Conservation (phyloP, 2,888 invertebrate species). For the Xestia sexstrigata region DNA sequence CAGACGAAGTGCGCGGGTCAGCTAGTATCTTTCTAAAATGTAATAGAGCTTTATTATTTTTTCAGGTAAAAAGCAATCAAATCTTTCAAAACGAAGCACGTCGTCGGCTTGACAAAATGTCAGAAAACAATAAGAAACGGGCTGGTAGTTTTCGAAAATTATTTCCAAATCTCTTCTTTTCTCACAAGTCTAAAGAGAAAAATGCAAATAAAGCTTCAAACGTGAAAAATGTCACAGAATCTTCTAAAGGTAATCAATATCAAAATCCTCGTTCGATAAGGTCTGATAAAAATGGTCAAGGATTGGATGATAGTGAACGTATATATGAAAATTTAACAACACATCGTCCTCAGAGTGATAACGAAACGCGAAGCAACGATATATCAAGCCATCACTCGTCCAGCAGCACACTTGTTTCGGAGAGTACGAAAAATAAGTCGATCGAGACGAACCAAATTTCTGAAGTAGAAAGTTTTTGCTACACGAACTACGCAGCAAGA, state of each 20-base stretch:
- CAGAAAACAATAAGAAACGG: constrained; percentile 81
- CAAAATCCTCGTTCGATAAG: constrained; percentile 79
- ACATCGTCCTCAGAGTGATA: constrained; percentile 68
- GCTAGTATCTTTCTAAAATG: not conserved
- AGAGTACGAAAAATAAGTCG: constrained; percentile 74
- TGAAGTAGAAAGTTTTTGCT: constrained; percentile 59
- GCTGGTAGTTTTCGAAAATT: constrained; percentile 84
- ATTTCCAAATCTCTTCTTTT: constrained; percentile 83
- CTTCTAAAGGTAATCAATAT: constrained; percentile 79
- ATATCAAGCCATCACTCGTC: constrained; percentile 82
- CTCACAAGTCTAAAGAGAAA: constrained; percentile 82
- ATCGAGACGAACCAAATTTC: constrained; percentile 57
- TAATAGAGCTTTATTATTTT: constrained; percentile 17
- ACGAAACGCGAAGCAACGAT: constrained; percentile 71
- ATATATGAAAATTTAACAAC: constrained; percentile 85
- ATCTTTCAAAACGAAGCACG: not conserved
- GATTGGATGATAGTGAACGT: constrained; percentile 75
- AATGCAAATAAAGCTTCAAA: constrained; percentile 64
- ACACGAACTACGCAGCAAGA: constrained; percentile 75
- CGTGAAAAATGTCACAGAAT: constrained; percentile 70
- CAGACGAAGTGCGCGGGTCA: too few relatives aligned
- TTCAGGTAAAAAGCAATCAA: constrained; percentile 51
- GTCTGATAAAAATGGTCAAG: constrained; percentile 71
- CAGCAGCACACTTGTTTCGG: constrained; percentile 85
- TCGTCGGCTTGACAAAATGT: constrained; percentile 72